phyloP scores from a whole-genome alignment of 1,140 invertebrate species.

The Parasteatoda tepidariorum region DNA sequence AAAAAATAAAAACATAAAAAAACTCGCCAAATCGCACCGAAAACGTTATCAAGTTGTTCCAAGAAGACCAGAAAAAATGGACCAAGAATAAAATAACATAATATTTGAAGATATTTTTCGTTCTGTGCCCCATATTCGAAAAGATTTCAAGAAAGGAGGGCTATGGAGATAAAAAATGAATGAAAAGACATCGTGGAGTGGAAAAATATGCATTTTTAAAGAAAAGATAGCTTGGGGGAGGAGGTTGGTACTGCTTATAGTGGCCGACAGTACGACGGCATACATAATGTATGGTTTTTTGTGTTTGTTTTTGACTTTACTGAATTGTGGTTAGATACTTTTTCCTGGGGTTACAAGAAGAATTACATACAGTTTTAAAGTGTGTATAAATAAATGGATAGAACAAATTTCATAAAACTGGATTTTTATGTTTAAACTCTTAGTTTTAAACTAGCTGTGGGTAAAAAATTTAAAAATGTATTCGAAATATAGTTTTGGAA shows the following conservation, averaged over 20 bases:
- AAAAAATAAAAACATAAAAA: neutral
- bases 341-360: no score
- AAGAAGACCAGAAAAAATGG: neutral
- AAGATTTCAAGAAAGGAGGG: neutral
- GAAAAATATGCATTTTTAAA: conserved; percentile 6
- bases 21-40: neutral
- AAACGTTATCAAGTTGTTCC: conserved; percentile 22
- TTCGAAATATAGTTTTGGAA: no score
- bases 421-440: no score
- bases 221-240: neutral
- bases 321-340: neutral
- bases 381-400: no score
- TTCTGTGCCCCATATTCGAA: neutral
- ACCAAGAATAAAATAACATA: conserved; percentile 19
- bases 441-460: no score
- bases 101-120: neutral
- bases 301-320: conserved; percentile 23
- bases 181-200: conserved; percentile 18
- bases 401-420: no score
- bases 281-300: conserved; percentile 46
- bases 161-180: conserved; percentile 35
- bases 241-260: conserved; percentile 15
- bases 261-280: conserved; percentile 5
- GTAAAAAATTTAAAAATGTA: no score
- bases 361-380: no score